phyloP scores from a whole-genome alignment of 2,888 invertebrate species.

The Steromphala cineraria region DNA sequence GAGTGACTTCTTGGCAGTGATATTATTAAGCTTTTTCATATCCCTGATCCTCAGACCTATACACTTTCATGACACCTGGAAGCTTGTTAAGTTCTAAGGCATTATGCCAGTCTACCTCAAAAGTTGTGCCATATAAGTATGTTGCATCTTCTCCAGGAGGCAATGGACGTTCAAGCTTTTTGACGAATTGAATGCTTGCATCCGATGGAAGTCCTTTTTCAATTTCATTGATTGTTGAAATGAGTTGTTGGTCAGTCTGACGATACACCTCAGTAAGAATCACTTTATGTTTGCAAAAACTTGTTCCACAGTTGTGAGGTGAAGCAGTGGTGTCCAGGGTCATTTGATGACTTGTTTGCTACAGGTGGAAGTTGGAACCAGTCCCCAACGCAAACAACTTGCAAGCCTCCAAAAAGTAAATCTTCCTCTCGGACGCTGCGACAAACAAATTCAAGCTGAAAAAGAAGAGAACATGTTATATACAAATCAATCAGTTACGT shows the following conservation, averaged over 20 bases:
- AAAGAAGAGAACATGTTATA: too few species aligned
- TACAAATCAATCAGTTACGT: too few species aligned
- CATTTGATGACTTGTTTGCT: slow-evolving; percentile 25
- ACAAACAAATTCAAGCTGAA: neutral
- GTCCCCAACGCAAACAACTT: slow-evolving; percentile 35
- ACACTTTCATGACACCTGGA: neutral
- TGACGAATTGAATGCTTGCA: neutral
- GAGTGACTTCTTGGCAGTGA: slow-evolving; percentile 23
- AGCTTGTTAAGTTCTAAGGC: neutral
- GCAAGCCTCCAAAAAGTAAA: slow-evolving; percentile 24
- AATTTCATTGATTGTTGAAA: too few species aligned
- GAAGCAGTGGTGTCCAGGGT: slow-evolving; percentile 34
- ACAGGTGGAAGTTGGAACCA: slow-evolving; percentile 41
- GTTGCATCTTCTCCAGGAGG: neutral
- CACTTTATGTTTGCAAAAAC: too few species aligned
- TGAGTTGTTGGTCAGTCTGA: too few species aligned
- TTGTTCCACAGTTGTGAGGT: neutral
- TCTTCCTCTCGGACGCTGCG: neutral
- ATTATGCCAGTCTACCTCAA: neutral
- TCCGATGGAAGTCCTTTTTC: neutral
- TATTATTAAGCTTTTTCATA: neutral
- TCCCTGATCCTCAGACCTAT: slow-evolving; percentile 18
- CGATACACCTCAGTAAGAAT: too few species aligned
- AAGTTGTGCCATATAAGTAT: neutral
- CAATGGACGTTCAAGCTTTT: neutral